Percentiles rank a stretch among this genome's conserved stretches.
phyloP scores from a whole-genome alignment of 53 echinoderm and acorn worm genomes.

The Hippasteria phrygiana region DNA sequence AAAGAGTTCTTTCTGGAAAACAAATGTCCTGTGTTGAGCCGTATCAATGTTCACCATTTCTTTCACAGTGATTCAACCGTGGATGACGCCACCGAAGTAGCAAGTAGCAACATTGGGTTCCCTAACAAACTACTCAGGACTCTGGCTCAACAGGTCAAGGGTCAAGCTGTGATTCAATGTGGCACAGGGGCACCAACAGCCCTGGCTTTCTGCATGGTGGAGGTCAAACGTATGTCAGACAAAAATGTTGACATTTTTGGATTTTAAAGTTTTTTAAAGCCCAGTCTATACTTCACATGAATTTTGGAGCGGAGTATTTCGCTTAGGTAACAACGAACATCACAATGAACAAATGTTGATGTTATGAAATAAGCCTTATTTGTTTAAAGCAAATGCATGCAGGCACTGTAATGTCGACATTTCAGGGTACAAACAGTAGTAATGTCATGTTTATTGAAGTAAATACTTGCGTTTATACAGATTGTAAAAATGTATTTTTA shows the following conservation, averaged over 20 bases:
- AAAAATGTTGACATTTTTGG: not conserved
- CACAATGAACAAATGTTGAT: too few species aligned
- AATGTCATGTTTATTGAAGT: too few species aligned
- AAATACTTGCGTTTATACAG: too few species aligned
- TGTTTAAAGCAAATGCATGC: too few species aligned
- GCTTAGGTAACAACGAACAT: too few species aligned
- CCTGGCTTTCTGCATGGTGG: slow-evolving; percentile 28
- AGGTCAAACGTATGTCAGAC: slow-evolving; percentile 33
- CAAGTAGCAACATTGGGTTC: not conserved
- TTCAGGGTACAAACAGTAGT: too few species aligned
- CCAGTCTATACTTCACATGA: not conserved
- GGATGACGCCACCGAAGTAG: slow-evolving; percentile 37
- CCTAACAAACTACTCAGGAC: slow-evolving; percentile 31
- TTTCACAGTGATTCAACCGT: slow-evolving; percentile 58
- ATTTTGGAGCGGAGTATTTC: too few species aligned
- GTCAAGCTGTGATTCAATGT: slow-evolving; percentile 45
- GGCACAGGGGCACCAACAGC: slow-evolving; percentile 59
- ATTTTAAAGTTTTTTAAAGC: not conserved
- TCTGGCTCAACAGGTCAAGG: slow-evolving; percentile 37
- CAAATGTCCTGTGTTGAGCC: too few species aligned
- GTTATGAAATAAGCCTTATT: too few species aligned
- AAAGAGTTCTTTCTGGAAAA: too few species aligned
- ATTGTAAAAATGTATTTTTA: too few species aligned
- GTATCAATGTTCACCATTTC: not conserved
- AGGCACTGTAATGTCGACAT: too few species aligned